Evolutionary conservation across 2,797 vertebrate genomes (phyloP).

Genomic region (Nannoperca obscura): DNA sequence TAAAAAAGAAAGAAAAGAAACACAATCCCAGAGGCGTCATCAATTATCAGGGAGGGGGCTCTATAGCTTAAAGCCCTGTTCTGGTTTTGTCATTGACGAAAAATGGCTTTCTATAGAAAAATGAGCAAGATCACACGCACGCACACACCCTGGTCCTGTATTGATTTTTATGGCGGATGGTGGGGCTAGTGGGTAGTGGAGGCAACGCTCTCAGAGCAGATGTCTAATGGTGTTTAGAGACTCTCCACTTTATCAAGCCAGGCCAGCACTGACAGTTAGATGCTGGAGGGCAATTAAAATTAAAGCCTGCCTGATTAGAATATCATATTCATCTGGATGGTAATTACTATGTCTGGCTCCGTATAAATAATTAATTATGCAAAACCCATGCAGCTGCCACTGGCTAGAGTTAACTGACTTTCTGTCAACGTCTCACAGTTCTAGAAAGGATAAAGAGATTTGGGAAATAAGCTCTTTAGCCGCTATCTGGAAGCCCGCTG

Average conservation of each 20-base stretch:
- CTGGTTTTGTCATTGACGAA: slow-evolving; percentile 84
- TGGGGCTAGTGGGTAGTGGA: slow-evolving; percentile 79
- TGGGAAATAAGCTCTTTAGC: slow-evolving; percentile 90
- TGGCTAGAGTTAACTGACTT: slow-evolving; percentile 96
- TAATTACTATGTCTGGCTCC: slow-evolving; percentile 98
- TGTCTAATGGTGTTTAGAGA: slow-evolving; percentile 96
- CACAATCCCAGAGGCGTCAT: slow-evolving; percentile 76
- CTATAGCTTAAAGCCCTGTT: slow-evolving; percentile 79
- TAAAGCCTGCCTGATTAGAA: slow-evolving; percentile 97
- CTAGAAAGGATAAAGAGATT: slow-evolving; percentile 91
- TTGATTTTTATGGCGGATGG: slow-evolving; percentile 84
- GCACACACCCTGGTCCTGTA: slow-evolving; percentile 75
- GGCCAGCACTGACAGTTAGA: slow-evolving; percentile 95
- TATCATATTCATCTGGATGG: slow-evolving; percentile 99
- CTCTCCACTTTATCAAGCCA: slow-evolving; percentile 92
- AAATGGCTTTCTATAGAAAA: slow-evolving; percentile 83
- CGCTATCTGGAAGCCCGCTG: slow-evolving; percentile 84
- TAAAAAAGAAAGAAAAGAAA: slow-evolving; percentile 56
- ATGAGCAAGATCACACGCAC: slow-evolving; percentile 77
- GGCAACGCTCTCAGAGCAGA: slow-evolving; percentile 91
- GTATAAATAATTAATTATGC: slow-evolving; percentile 99
- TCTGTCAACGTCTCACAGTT: slow-evolving; percentile 92
- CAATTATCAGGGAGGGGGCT: slow-evolving; percentile 77
- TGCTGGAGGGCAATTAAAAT: slow-evolving; percentile 97
- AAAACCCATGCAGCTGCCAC: slow-evolving; percentile 98